These are phyloP conservation scores for Cheracebus regulus DNA, from an alignment of 2,797 vertebrate genomes.

Conservation along the genomic window DNA sequence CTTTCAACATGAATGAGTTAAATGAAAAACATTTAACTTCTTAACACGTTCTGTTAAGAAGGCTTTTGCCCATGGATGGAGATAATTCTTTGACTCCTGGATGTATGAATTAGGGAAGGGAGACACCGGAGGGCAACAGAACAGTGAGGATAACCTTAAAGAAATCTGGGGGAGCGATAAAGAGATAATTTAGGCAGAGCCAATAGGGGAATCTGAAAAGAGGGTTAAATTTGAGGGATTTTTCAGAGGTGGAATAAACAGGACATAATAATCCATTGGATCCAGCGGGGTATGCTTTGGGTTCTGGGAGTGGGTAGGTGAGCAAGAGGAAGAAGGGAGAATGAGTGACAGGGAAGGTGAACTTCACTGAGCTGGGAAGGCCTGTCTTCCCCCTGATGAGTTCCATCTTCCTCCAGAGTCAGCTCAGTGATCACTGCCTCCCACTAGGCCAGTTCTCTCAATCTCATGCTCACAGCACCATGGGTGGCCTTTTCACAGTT, in stretches of 20 bases:
- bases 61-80: not conserved
- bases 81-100: not conserved
- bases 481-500: not conserved
- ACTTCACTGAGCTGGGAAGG: not conserved
- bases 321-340: not conserved
- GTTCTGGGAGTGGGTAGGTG: not conserved
- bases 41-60: not conserved
- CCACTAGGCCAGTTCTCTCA: too few relatives aligned
- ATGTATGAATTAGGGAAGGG: not conserved
- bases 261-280: too few relatives aligned
- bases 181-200: not conserved
- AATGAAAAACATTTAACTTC: not conserved
- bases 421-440: not conserved
- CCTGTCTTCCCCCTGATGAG: not conserved
- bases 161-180: not conserved
- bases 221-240: not conserved
- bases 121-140: not conserved
- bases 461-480: not conserved
- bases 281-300: rapidly evolving
- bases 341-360: not conserved
- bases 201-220: not conserved
- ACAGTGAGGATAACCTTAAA: not conserved
- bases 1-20: not conserved
- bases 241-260: not conserved
- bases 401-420: not conserved